These are phyloP conservation scores for Laticauda laticaudata DNA, from an alignment of 2,113 vertebrate genomes.

Conservation along the genomic window DNA sequence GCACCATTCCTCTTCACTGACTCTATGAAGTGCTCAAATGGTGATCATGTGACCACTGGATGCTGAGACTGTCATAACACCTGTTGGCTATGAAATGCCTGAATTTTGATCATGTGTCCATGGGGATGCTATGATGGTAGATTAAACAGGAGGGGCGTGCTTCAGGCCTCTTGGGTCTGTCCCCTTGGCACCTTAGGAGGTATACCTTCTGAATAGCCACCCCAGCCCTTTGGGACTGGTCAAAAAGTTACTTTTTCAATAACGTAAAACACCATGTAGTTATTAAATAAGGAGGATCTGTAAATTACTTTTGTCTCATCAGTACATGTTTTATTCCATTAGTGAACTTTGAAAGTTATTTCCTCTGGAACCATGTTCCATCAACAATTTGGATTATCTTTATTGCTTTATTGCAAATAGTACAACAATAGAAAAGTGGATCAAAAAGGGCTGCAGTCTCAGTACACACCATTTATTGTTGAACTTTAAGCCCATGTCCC, in stretches of 20 bases:
- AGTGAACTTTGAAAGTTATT: background rate
- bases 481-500: no score
- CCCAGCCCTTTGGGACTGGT: no score
- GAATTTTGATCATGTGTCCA: no score
- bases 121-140: no score
- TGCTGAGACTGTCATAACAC: background rate
- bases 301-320: background rate
- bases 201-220: no score
- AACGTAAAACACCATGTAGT: no score
- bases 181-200: no score
- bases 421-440: background rate
- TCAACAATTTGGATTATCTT: fast-evolving
- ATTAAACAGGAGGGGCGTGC: no score
- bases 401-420: background rate
- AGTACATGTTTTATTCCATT: background rate
- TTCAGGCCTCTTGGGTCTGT: no score
- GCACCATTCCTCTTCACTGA: background rate
- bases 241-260: no score
- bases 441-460: background rate
- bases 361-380: background rate
- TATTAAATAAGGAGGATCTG: background rate
- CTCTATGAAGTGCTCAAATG: background rate
- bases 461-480: background rate
- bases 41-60: background rate
- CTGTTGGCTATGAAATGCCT: background rate